A percentile compares a stretch with the other conserved stretches of the same genome.
phyloP scores from a whole-genome alignment of 2,113 vertebrate species.

The Emydura subglobosa region DNA sequence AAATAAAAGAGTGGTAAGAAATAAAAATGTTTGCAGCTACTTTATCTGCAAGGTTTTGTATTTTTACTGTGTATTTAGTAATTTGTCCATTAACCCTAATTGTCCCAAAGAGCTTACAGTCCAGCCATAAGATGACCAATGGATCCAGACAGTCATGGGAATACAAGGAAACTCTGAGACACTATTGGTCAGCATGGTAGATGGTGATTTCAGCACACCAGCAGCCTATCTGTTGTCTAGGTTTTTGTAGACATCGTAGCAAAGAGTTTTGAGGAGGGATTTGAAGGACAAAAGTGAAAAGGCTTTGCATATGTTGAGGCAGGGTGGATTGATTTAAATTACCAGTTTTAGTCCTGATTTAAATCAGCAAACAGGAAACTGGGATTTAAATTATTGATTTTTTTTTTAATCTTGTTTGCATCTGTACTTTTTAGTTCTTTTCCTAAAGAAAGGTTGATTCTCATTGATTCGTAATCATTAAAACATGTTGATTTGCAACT shows the following conservation, averaged over 20 bases:
- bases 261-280: neutral
- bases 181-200: neutral
- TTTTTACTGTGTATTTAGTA: neutral
- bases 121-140: neutral
- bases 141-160: neutral
- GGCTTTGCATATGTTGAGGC: neutral
- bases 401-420: too few relatives aligned
- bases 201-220: neutral
- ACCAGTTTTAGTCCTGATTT: neutral
- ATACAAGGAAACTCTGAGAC: neutral
- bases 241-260: neutral
- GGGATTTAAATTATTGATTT: too few relatives aligned
- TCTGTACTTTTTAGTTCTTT: too few relatives aligned
- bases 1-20: constrained; percentile 69
- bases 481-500: too few relatives aligned
- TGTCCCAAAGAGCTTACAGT: neutral
- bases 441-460: too few relatives aligned
- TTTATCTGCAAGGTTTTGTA: neutral
- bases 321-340: neutral
- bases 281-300: neutral
- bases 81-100: neutral
- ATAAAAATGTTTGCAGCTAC: neutral
- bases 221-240: neutral
- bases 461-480: too few relatives aligned
- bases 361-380: neutral